Evolutionary conservation across 2,113 vertebrate genomes (phyloP), one percentile per base, ranked within the genome.

Genomic region (Pachycephala philippinensis): DNA sequence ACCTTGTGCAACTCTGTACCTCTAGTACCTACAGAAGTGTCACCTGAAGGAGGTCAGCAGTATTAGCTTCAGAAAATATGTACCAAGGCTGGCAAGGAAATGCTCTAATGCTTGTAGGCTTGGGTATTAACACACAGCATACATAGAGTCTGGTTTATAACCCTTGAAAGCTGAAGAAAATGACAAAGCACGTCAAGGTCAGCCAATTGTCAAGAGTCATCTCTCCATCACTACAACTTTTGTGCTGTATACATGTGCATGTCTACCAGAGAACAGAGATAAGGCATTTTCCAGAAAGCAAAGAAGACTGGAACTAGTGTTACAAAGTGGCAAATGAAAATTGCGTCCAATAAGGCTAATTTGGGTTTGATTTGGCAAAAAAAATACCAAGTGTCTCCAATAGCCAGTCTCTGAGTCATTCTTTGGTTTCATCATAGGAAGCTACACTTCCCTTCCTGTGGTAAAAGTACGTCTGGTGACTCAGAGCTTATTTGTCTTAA

Each of bases 381-480:
- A 84, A 60, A 87, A 70, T 72, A 71, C 75, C 61, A 50, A 75
- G 27, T 9, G 16, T 53, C 72, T 70, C 86, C 52, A 91, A 68
- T 45, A 93, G 79, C 54, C 78, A 61, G 68, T 68, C 66, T 88
- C 95, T 64, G 82, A 94, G 64, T 89, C 84, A 93, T 68, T 90
- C 64, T 65, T 92, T 19, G 42, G 23, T 90, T 90, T 93, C 80
- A 64, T 79, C 72, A 92, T 1, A 93, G 72, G 37, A 71, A 52
- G 59, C 68, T 89, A 72, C 10, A 8, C 83, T 79, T 87, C 49
- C 92, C 84, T 91, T 93, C 90, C 80, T 97, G 82, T 82, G 95
- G 76, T 82, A 69, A 91, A 90, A 84, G 77, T 71, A 88, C 0
- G 3, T 82, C 80, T 95, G 65, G 53, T 95, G 95, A 96, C 56